Evolutionary conservation across 2,888 invertebrate species (phyloP).

Genomic region (Eupithecia subumbrata): DNA sequence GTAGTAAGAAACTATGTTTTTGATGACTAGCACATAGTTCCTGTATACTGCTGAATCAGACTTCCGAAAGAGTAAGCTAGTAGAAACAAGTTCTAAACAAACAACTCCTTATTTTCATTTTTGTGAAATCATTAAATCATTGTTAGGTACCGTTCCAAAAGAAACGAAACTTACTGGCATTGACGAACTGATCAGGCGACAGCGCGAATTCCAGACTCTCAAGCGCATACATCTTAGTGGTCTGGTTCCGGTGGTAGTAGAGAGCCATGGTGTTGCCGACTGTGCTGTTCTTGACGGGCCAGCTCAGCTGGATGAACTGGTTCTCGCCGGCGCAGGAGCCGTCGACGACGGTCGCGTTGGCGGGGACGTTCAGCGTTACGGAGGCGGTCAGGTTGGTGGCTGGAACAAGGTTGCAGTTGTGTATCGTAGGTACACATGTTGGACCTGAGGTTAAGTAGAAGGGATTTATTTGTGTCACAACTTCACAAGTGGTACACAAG

Average conservation of each 20-base stretch:
- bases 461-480: no score
- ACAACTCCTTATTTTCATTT: neutral
- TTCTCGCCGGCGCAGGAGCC: conserved; percentile 62
- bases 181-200: conserved; percentile 71
- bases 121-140: no score
- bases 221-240: conserved; percentile 64
- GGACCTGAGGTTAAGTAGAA: no score
- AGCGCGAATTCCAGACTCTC: conserved; percentile 64
- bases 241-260: conserved; percentile 61
- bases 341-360: conserved; percentile 54
- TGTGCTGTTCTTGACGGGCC: conserved; percentile 47
- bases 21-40: neutral
- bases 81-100: neutral
- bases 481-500: no score
- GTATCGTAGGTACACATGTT: neutral
- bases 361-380: conserved; percentile 65
- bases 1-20: neutral
- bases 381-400: conserved; percentile 51
- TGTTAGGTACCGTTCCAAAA: neutral
- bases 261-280: conserved; percentile 59
- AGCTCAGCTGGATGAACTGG: conserved; percentile 63
- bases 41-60: neutral
- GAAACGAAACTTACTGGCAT: conserved; percentile 62
- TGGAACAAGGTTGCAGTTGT: conserved; percentile 43
- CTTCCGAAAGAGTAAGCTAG: neutral